Conservation (phyloP, 2,888 invertebrate genomes). For the Synanthedon vespiformis region DNA sequence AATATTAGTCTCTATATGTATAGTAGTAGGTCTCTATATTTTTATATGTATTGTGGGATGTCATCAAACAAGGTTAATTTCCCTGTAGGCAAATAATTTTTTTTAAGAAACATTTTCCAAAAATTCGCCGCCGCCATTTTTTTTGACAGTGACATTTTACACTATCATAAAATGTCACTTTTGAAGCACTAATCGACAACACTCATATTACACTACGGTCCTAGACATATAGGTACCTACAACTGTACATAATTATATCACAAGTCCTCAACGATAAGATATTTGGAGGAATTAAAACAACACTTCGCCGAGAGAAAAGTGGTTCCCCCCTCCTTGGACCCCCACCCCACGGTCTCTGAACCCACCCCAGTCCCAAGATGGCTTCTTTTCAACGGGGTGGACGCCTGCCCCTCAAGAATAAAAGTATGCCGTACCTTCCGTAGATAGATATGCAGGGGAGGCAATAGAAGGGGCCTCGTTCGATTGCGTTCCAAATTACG, state of each 20-base stretch:
- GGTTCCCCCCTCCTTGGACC: constrained; percentile 39
- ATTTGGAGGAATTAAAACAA: constrained; percentile 70
- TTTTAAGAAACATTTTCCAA: too few relatives aligned
- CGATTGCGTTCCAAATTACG: constrained; percentile 58
- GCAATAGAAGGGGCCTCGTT: constrained; percentile 29
- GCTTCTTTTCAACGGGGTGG: constrained; percentile 70
- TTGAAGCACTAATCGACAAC: neutral
- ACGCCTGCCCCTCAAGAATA: constrained; percentile 64
- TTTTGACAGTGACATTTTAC: too few relatives aligned
- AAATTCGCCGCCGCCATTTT: too few relatives aligned
- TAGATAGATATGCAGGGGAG: constrained; percentile 51
- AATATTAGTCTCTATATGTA: too few relatives aligned
- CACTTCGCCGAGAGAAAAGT: constrained; percentile 64
- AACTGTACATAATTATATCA: constrained; percentile 62
- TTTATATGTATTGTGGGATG: too few relatives aligned
- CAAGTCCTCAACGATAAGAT: constrained; percentile 65
- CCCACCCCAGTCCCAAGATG: constrained; percentile 57
- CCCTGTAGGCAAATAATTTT: too few relatives aligned
- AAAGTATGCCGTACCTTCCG: constrained; percentile 62
- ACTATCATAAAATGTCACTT: too few relatives aligned
- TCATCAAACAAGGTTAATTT: too few relatives aligned
- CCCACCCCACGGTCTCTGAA: constrained; percentile 20
- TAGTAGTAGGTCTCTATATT: too few relatives aligned
- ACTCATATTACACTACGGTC: constrained; percentile 28
- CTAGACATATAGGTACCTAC: constrained; percentile 54